phyloP scores from a whole-genome alignment of 2,888 invertebrate species.

The Acanthosoma haemorrhoidale region DNA sequence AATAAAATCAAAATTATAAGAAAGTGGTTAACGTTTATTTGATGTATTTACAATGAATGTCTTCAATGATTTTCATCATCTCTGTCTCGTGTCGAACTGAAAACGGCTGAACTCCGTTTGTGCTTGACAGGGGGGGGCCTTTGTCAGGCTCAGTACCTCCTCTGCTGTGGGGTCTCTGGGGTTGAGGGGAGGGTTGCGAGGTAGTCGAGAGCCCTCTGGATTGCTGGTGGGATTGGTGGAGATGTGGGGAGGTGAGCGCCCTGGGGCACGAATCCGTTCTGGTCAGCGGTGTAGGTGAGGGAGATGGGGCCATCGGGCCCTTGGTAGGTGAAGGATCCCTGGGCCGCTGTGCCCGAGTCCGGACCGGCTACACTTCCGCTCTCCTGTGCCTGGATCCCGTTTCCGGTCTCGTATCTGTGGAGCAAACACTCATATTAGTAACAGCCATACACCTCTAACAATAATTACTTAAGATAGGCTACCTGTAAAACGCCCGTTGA shows the following conservation, averaged over 20 bases:
- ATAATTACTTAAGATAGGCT: no score
- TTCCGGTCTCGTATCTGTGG: constrained; percentile 49
- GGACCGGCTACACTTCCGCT: constrained; percentile 46
- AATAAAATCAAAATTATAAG: no score
- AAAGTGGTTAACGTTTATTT: constrained; percentile 5
- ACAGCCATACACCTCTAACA: no score
- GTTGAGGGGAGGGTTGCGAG: constrained; percentile 43
- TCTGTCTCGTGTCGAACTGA: neutral
- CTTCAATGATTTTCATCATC: no score
- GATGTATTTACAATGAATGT: neutral
- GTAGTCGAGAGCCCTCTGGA: constrained; percentile 44
- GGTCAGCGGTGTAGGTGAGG: constrained; percentile 61
- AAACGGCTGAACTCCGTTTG: neutral
- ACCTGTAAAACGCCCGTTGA: no score
- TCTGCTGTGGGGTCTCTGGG: constrained; percentile 33
- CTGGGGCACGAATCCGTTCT: constrained; percentile 62
- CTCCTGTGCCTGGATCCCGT: constrained; percentile 49
- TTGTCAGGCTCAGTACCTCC: neutral
- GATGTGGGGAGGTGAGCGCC: constrained; percentile 49
- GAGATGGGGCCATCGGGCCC: constrained; percentile 58
- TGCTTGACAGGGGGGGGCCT: no score
- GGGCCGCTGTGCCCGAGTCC: constrained; percentile 48
- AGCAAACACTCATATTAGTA: neutral
- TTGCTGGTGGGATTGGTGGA: constrained; percentile 46
- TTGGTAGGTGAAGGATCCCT: constrained; percentile 69